Conservation (phyloP, 2,888 invertebrate species). For the Rhamphomyia laevipes region DNA sequence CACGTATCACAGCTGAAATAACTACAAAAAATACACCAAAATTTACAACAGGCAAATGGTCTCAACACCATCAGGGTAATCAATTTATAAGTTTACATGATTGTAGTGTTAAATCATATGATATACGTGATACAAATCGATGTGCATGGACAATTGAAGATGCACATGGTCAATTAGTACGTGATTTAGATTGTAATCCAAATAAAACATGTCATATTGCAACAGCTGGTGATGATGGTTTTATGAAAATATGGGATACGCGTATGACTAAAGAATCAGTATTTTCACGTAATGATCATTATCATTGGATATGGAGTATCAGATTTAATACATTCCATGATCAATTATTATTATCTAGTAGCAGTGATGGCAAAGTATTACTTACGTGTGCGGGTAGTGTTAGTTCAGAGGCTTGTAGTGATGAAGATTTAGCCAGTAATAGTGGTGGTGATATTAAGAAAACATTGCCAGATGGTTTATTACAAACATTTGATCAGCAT, state of each 20-base stretch:
- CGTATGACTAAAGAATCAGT: constrained; percentile 69
- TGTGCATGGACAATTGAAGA: constrained; percentile 72
- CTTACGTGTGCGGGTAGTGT: constrained; percentile 79
- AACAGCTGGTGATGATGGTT: constrained; percentile 92
- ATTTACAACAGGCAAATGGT: constrained; percentile 84
- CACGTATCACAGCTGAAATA: constrained; percentile 38
- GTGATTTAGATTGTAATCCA: constrained; percentile 95
- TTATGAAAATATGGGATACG: constrained; percentile 92
- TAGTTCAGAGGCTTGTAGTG: constrained; percentile 59
- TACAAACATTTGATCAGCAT: constrained; percentile 90
- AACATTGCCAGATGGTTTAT: constrained; percentile 62
- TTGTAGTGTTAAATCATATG: constrained; percentile 75
- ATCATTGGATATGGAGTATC: constrained; percentile 92
- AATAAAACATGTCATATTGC: constrained; percentile 91
- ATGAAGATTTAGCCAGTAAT: constrained; percentile 16
- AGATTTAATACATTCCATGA: constrained; percentile 95
- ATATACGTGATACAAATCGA: constrained; percentile 65
- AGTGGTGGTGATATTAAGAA: constrained; percentile 35
- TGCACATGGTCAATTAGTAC: constrained; percentile 77
- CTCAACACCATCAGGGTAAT: constrained; percentile 65
- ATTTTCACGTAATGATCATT: constrained; percentile 69
- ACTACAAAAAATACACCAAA: constrained; percentile 63
- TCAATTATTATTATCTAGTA: constrained; percentile 84
- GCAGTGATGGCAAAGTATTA: constrained; percentile 87
- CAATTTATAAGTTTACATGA: constrained; percentile 79